These are phyloP conservation scores for Conistra vaccinii DNA, from an alignment of 2,888 invertebrate species.

Conservation along the genomic window DNA sequence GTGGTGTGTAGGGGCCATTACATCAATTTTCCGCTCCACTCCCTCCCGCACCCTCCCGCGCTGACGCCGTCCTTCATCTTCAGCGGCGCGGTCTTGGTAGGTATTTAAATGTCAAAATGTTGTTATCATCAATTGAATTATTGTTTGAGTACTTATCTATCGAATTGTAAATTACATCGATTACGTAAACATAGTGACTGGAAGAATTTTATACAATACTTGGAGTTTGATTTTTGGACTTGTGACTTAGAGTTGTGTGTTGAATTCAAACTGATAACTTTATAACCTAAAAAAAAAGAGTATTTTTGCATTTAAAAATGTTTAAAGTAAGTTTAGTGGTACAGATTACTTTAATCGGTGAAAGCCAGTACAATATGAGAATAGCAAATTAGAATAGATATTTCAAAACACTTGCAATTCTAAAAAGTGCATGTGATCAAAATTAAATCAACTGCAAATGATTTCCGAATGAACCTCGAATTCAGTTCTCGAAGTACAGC, in stretches of 20 bases:
- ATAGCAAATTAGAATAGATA: neutral
- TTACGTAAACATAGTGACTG: constrained; percentile 48
- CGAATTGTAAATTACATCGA: constrained; percentile 25
- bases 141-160: constrained; percentile 16
- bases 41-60: too few relatives aligned
- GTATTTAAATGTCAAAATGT: constrained; percentile 6
- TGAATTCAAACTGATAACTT: constrained; percentile 1
- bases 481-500: neutral
- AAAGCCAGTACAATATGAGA: neutral
- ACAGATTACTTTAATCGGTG: neutral
- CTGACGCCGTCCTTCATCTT: too few relatives aligned
- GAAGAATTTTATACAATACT: constrained; percentile 10
- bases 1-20: too few relatives aligned
- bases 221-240: constrained; percentile 17
- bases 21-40: too few relatives aligned
- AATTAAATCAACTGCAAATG: neutral
- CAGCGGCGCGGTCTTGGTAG: too few relatives aligned
- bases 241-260: constrained; percentile 13
- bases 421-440: neutral
- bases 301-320: constrained; percentile 31
- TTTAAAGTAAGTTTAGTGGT: constrained; percentile 52
- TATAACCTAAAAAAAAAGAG: constrained; percentile 20
- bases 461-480: constrained; percentile 2
- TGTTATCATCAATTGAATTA: neutral
- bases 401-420: neutral